phyloP scores from a whole-genome alignment of 2,888 invertebrate genomes.

The Heteropelma amictum region DNA sequence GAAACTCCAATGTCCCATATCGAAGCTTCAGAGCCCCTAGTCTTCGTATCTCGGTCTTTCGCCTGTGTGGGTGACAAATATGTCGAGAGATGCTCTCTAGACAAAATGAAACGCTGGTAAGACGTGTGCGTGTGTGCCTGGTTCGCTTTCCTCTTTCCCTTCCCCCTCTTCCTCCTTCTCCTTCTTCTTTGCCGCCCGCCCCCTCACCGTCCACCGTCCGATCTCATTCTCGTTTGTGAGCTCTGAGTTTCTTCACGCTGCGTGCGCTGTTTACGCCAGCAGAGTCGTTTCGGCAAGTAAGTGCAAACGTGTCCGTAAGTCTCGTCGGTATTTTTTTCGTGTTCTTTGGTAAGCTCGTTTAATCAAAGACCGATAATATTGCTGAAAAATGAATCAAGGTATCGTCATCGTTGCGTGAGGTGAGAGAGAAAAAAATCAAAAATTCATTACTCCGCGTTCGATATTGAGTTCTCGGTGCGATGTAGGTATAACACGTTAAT shows the following conservation, averaged over 20 bases:
- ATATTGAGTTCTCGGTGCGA: neutral
- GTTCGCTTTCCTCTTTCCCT: constrained; percentile 31
- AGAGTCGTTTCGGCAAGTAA: constrained; percentile 31
- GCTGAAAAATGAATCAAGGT: no score
- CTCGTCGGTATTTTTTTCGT: no score
- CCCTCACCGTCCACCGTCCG: constrained; percentile 7
- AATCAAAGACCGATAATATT: no score
- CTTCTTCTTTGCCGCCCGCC: constrained; percentile 34
- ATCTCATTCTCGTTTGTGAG: constrained; percentile 34
- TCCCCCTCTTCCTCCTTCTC: constrained; percentile 20
- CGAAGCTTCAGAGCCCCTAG: neutral
- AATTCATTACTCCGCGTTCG: no score
- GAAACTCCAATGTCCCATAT: neutral
- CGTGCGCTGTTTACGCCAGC: constrained; percentile 32
- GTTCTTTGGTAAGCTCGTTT: no score
- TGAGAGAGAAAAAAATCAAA: no score
- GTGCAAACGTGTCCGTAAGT: constrained; percentile 37
- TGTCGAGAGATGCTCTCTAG: neutral
- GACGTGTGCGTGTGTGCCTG: constrained; percentile 40
- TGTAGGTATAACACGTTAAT: neutral
- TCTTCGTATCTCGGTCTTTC: neutral
- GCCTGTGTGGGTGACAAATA: neutral
- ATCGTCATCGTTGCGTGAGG: no score
- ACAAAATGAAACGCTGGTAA: neutral
- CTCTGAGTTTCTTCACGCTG: constrained; percentile 41